Conservation (phyloP, 1,140 invertebrate species). For the Saxidomus purpurata region DNA sequence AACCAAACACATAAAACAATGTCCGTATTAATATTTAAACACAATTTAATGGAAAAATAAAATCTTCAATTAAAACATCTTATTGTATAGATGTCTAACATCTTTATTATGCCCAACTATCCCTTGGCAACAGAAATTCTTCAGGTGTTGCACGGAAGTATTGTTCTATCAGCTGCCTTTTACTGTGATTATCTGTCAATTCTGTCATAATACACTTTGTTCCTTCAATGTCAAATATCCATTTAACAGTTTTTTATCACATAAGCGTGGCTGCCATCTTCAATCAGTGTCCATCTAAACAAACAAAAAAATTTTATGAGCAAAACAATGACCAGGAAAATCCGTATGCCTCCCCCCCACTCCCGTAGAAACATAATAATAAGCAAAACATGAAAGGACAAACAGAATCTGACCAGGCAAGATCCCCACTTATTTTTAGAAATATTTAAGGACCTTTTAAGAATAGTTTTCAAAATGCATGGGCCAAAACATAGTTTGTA, state of each 20-base stretch:
- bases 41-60: not conserved
- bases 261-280: not conserved
- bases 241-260: slow-evolving; percentile 20
- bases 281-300: slow-evolving; percentile 44
- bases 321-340: too few relatives aligned
- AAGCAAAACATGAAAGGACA: too few relatives aligned
- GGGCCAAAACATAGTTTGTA: too few relatives aligned
- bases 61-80: not conserved
- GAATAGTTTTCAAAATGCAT: too few relatives aligned
- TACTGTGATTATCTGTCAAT: not conserved
- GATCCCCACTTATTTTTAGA: too few relatives aligned
- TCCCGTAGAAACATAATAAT: too few relatives aligned
- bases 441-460: too few relatives aligned
- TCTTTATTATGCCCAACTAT: not conserved
- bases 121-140: not conserved
- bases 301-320: too few relatives aligned
- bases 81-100: not conserved
- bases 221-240: not conserved
- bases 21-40: not conserved
- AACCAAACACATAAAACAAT: slow-evolving; percentile 15
- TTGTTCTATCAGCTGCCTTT: not conserved
- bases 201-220: slow-evolving; percentile 25
- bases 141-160: not conserved
- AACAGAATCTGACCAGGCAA: too few relatives aligned
- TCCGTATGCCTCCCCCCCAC: too few relatives aligned